Conservation (phyloP, 1,140 invertebrate genomes). For the Rhynchophorus ferrugineus region DNA sequence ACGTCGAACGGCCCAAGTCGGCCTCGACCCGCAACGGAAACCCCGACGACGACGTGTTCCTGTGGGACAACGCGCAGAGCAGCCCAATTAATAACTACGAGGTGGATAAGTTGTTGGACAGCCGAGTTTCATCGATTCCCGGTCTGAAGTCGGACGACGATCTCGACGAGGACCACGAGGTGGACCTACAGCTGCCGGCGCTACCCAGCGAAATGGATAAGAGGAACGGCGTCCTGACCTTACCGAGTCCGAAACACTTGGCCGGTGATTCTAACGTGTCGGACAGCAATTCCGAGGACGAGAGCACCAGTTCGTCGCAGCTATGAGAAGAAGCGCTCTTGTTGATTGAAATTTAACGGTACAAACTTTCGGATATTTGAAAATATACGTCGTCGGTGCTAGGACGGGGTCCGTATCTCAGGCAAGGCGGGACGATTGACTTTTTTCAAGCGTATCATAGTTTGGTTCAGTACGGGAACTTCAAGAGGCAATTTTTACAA, state of each 20-base stretch:
- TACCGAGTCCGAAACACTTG: constrained; percentile 48
- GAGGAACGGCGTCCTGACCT: constrained; percentile 24
- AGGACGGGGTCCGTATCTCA: no score
- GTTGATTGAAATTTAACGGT: constrained; percentile 22
- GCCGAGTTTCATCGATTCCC: constrained; percentile 14
- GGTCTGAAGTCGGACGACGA: constrained; percentile 27
- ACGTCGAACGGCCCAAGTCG: constrained; percentile 25
- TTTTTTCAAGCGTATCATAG: no score
- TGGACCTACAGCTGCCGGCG: constrained; percentile 31
- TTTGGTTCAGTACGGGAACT: no score
- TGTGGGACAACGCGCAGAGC: constrained; percentile 10
- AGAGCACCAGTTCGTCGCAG: constrained; percentile 42
- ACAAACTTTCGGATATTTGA: no score
- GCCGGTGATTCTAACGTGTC: constrained; percentile 54
- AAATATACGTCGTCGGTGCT: no score
- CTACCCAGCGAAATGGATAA: constrained; percentile 38
- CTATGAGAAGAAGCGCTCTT: constrained; percentile 34
- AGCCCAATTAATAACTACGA: constrained; percentile 14
- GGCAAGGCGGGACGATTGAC: no score
- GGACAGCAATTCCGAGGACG: constrained; percentile 48
- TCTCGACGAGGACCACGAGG: constrained; percentile 30
- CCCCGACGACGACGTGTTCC: constrained; percentile 26
- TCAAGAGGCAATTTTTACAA: no score
- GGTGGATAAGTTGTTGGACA: constrained; percentile 7
- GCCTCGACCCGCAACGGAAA: constrained; percentile 28